These are phyloP conservation scores for Platysteira castanea DNA, from an alignment of 2,113 vertebrate species.

Conservation along the genomic window DNA sequence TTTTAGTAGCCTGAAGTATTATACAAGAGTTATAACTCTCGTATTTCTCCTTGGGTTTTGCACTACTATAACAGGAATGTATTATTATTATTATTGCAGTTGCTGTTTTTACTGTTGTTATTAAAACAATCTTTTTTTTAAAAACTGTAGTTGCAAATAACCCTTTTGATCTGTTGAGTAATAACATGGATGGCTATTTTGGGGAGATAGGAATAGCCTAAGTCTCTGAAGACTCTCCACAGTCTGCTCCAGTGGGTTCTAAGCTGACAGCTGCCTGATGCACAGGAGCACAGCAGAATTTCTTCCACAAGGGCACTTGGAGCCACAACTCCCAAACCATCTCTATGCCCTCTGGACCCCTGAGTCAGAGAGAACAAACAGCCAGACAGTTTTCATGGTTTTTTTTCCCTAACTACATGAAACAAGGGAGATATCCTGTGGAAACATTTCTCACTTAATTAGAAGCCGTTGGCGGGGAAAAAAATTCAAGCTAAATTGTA, in stretches of 20 bases:
- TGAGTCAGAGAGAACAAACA: neutral
- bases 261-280: neutral
- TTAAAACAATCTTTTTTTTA: neutral
- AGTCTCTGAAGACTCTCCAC: neutral
- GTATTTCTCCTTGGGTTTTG: neutral
- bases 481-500: neutral
- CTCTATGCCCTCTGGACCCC: neutral
- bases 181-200: neutral
- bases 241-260: neutral
- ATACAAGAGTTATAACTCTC: too few species aligned
- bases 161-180: neutral
- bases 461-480: rapidly evolving
- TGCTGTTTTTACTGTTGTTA: neutral
- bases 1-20: neutral
- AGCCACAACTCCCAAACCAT: neutral
- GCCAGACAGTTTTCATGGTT: neutral
- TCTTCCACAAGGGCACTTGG: neutral
- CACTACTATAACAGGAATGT: neutral
- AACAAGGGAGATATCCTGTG: neutral
- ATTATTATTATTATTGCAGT: neutral
- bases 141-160: neutral
- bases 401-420: neutral
- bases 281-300: neutral
- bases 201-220: neutral
- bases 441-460: neutral